Base-by-base conservation (phyloP, 2,888 invertebrate genomes). In the Platynereis dumerilii region DNA sequence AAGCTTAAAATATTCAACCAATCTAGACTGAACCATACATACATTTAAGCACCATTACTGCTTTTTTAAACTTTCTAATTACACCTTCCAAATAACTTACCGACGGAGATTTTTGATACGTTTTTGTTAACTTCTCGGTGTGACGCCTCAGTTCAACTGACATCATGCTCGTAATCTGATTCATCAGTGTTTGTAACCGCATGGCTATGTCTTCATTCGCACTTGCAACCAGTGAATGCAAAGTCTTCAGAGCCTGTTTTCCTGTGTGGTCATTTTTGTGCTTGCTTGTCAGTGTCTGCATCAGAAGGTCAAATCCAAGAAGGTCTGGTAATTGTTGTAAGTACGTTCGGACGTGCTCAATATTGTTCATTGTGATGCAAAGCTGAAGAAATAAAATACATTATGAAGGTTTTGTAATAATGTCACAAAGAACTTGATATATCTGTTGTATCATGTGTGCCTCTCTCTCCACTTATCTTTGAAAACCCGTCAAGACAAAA, bases 281-380 rank as follows among this genome's bases (percentile, higher is more conserved):
- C 22, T 71, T 68, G 2, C 72, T 60, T 0, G 77, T 74, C 64
- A 80, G 69, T 26, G 69, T 56, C 28, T 72, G 65, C 0, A 69
- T 67, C 5, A 79, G 71, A 0, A 60, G 60, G 22, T 75, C 74
- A 76, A 77, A 81, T 45, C 74, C 69, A 24, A 81, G 71, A 26
- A 76, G 69, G 17, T 71, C 45, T 0, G 77, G 75, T 17, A 81
- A 72, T 54, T 78, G 73, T 28, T 71, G 69, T 26, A 81, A 71
- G 68, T 78, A 81, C 62, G 75, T 71, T 0, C 78, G 70, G 15
- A 81, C 79, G 69, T 81, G 80, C 52, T 77, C 79, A 52, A 81
- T 80, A 74, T 81, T 81, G 75, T 81, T 81, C 27, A 81, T 66
- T 1, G 80, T 80, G 56, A 81, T 81, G 68, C 81, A 81, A 15